Evolutionary conservation across 2,888 invertebrate genomes (phyloP), one percentile per base, ranked within the genome.

Genomic region (Dolichomitus sp.): DNA sequence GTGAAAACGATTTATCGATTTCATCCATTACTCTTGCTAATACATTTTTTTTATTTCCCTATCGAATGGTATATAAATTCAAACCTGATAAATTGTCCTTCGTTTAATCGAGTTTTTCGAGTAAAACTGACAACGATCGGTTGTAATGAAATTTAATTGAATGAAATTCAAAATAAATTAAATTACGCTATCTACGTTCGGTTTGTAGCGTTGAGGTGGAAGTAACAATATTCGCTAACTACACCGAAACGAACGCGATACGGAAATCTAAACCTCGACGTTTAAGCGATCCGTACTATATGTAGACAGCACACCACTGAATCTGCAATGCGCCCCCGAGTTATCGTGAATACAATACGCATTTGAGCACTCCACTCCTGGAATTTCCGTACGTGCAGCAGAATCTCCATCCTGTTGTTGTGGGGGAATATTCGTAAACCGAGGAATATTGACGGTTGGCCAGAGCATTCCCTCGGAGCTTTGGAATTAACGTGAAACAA

Each of bases 401-500:
- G 33, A 63, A 73, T 33, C 17, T 9, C 30, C 4, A 3, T 11
- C 7, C 9, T 5, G 7, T 1, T 40, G 61, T 19, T 42, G 23
- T 40, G 23, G 50, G 27, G 45, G 69, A 65, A 68, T 50, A 73
- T 70, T 63, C 48, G 33, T 19, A 59, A 76, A 40, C 65, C 68
- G 70, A 57, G 63, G 45, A 68, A 61, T 80, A 81, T 61, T 57
- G 19, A 45, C 61, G 68, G 27, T 73, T 23, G 63, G 50, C 50
- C 72, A 27, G 33, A 75, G 14, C 19, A 59, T 72, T 59, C 70
- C 61, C 73, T 4, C 17, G 14, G 68, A 73, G 77, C 33, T 69
- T 30, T 37, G 63, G 61, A 81, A 81, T 81, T 78, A 78, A 69
- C 68, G 54, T 23, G 69, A 81, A 84, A 85, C 84, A 85, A 85